Conservation (phyloP, 2,888 invertebrate genomes). For the Dolichomitus sp. region DNA sequence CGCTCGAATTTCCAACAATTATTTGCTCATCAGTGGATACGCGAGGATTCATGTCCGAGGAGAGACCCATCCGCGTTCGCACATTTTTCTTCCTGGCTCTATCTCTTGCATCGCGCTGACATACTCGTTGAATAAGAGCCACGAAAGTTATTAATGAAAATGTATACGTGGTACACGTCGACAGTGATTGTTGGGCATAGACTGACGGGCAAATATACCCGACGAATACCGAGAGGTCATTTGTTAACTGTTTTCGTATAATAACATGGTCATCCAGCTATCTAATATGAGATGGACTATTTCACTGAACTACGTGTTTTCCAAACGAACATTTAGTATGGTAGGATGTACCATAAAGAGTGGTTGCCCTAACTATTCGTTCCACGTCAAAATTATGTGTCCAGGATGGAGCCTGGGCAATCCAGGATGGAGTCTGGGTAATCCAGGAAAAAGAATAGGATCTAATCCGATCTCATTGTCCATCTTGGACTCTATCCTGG, state of each 20-base stretch:
- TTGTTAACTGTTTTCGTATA: not conserved
- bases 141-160: slow-evolving; percentile 53
- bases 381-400: too few species aligned
- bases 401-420: too few species aligned
- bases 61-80: slow-evolving; percentile 26
- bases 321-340: not conserved
- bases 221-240: not conserved
- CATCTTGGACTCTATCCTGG: too few species aligned
- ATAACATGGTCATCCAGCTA: slow-evolving; percentile 3
- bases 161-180: not conserved
- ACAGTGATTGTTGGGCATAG: not conserved
- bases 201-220: not conserved
- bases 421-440: too few species aligned
- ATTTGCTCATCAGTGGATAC: slow-evolving; percentile 74
- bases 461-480: too few species aligned
- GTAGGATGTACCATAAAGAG: too few species aligned
- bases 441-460: too few species aligned
- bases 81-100: slow-evolving; percentile 8
- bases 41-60: slow-evolving; percentile 56
- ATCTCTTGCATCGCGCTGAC: slow-evolving; percentile 37
- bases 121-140: slow-evolving; percentile 7
- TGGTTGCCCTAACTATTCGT: too few species aligned
- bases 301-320: not conserved
- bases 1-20: slow-evolving; percentile 74
- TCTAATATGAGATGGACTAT: not conserved